phyloP scores from a whole-genome alignment of 2,888 invertebrate genomes.

The Dicranocentrus wangi region DNA sequence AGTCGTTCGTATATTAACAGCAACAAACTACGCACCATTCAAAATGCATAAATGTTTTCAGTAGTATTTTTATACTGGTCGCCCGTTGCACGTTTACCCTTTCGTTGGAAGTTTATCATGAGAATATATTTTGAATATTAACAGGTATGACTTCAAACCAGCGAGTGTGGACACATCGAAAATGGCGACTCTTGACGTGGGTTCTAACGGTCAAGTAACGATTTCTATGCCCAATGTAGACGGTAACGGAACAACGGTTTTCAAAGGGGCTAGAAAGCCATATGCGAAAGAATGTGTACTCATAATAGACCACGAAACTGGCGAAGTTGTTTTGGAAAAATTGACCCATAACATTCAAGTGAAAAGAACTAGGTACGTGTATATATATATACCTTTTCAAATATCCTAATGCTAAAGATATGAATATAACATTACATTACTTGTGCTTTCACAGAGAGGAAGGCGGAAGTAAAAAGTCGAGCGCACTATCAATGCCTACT shows the following conservation, averaged over 20 bases:
- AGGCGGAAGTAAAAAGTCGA: conserved; percentile 54
- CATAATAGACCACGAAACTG: conserved; percentile 92
- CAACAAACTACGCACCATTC: no score
- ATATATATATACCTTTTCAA: not conserved
- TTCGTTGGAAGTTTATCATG: no score
- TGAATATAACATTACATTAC: no score
- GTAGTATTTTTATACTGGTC: no score
- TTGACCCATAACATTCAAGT: conserved; percentile 92
- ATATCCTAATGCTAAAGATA: not conserved
- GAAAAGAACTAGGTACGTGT: conserved; percentile 87
- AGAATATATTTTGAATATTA: no score
- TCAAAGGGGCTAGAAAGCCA: conserved; percentile 93
- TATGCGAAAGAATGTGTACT: conserved; percentile 96
- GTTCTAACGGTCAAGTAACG: conserved; percentile 85
- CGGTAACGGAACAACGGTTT: conserved; percentile 94
- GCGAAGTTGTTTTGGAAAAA: conserved; percentile 93
- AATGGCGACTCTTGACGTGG: conserved; percentile 92
- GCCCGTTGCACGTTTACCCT: no score
- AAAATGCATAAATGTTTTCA: no score
- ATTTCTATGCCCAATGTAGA: conserved; percentile 94
- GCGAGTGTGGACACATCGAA: conserved; percentile 96
- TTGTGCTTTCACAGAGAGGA: conserved; percentile 61
- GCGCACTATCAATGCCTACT: conserved; percentile 23
- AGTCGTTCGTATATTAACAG: no score
- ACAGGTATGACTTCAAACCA: conserved; percentile 97